Base-by-base conservation (phyloP, 2,888 invertebrate species). In the Harmothoe impar region DNA sequence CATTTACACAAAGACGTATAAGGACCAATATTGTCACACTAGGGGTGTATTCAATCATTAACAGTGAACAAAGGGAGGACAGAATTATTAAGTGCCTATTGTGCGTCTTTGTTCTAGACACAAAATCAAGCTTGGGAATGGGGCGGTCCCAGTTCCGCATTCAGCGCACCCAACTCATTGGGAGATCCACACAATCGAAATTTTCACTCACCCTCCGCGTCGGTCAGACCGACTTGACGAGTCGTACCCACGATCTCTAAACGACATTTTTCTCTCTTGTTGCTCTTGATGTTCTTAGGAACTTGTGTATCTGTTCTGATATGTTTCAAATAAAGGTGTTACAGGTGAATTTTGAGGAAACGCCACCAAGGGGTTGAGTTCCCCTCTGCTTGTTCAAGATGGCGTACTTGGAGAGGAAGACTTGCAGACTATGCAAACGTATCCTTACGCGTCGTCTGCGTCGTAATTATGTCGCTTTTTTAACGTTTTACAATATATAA, bases 181-280 rank as follows among this genome's bases (percentile, higher is more conserved):
- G 33, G 20, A 12, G 25, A 7, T 35, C 23, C 81, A 81, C 17
- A n/a, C 25, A 77, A 43, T 17, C 81, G 33, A 33, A 81, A 23
- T 35, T 81, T 33, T 86, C 17, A 91, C 91, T 91, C 62, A 91
- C 91, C 91, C 91, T 91, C 91, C 91, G 52, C 91, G 84, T 78
- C 91, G 52, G 86, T 91, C 91, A 33, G 91, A 91, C 33, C 91
- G 89, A 72, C 91, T 91, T 43, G 91, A 91, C 43, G 91, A 89
- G 62, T 91, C 91, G 72, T 89, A 91, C 31, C 84, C 51, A 89
- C 91, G 33, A 78, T 91, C 91, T 86, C 91, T 90, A 86, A 88
- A 91, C 62, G 91, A 91, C 91, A 91, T 91, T 52, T 78, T 90
- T 31, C n/a, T 43, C 33, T 62, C 84, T 31, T 62, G 62, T 43